A percentile compares a stretch with the other conserved stretches of the same genome.
Evolutionary conservation across 2,797 vertebrate species (phyloP).

Genomic region (Molossus molossus): DNA sequence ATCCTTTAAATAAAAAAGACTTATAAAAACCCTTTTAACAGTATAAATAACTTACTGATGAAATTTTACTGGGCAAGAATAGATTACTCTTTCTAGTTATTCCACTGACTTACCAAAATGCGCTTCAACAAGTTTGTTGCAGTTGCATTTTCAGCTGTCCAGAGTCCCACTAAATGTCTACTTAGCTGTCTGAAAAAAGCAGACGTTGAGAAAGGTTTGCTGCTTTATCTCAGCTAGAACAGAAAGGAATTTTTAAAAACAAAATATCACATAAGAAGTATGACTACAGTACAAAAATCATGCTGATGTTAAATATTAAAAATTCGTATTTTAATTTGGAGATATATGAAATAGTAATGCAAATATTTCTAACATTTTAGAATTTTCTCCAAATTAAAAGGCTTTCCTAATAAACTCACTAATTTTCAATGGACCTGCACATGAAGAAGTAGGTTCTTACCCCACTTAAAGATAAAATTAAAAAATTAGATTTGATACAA

Average conservation of each 20-base stretch:
- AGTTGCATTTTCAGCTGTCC: constrained; percentile 98
- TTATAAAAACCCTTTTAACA: background rate
- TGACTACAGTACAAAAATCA: constrained; percentile 61
- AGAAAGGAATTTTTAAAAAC: constrained; percentile 86
- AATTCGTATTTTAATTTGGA: constrained; percentile 61
- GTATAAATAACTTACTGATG: background rate
- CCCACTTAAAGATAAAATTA: constrained; percentile 44
- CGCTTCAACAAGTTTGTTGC: constrained; percentile 98
- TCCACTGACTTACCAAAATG: constrained; percentile 94
- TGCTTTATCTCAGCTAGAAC: constrained; percentile 85
- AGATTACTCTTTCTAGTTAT: background rate
- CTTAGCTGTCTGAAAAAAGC: constrained; percentile 95
- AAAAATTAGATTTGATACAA: background rate
- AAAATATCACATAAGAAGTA: constrained; percentile 83
- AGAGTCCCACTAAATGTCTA: constrained; percentile 98
- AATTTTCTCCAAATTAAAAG: constrained; percentile 70
- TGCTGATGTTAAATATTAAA: constrained; percentile 72
- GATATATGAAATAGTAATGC: constrained; percentile 35
- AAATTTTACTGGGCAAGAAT: background rate
- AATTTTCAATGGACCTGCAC: constrained; percentile 52
- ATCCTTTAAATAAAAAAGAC: constrained; percentile 31
- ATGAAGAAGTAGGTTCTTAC: constrained; percentile 7
- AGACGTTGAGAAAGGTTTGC: constrained; percentile 86
- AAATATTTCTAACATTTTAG: constrained; percentile 57
- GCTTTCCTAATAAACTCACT: constrained; percentile 17